Evolutionary conservation across 1,140 invertebrate genomes (phyloP), one percentile per base, ranked within the genome.

Genomic region (Dendrolimus punctatus): DNA sequence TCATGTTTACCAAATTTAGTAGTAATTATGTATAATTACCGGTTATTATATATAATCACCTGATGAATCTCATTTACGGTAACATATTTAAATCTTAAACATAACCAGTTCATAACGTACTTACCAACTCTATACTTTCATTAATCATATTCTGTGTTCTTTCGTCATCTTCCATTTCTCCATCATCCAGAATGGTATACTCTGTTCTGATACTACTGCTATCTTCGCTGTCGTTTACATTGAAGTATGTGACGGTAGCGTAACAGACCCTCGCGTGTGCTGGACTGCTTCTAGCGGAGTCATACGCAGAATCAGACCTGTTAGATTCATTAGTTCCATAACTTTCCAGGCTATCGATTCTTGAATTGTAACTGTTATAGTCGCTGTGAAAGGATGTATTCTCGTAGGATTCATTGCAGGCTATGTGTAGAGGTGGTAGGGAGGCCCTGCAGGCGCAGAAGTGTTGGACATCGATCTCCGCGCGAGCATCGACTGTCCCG

Each of bases 141-240:
- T 85, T 85, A 44, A 85, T 80, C 50, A 80, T 52, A 45, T 85
- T 85, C 64, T 85, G 81, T 4, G 73, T 66, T 37, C 68, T 66
- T 62, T 83, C 81, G 8, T 78, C 77, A 43, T 67, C 62, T 5
- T 76, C 57, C 6, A 46, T 46, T 5, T 62, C 60, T 2, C 49
- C 41, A 23, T 71, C 73, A 46, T 85, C 81, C 0, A 85, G 66
- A 0, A 80, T 65, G 0, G 82, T 85, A 55, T 76, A 83, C 49
- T 85, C 82, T 0, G 82, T 85, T 46, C 73, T 67, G 41, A 85
- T 79, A 53, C 82, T 85, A 66, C 76, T 76, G 54, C 76, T 81
- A 46, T 85, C 82, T 8, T 85, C 82, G 7, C 78, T 82, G 55
- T 83, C 82, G 49, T 80, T 80, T 0, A 79, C 80, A 50, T 79